Percentiles rank a stretch among this genome's conserved stretches.
Evolutionary conservation across 23 tunicate genomes (phyloP).

Genomic region (Trididemnum nubilum): DNA sequence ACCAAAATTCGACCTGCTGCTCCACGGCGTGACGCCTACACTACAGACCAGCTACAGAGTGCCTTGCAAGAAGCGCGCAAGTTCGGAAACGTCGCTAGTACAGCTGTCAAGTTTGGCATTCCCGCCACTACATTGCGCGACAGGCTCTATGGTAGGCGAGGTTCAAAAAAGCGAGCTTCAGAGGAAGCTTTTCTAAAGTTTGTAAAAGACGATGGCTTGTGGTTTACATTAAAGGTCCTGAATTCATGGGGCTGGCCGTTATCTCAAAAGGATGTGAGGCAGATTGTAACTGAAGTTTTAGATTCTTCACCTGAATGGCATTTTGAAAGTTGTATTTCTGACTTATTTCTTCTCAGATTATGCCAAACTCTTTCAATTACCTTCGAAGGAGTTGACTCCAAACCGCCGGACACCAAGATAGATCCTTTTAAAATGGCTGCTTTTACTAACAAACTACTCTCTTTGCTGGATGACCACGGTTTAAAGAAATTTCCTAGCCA

Average conservation of each 20-base stretch:
- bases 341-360: background rate
- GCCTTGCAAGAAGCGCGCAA: conserved; percentile 31
- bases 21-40: too few relatives aligned
- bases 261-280: background rate
- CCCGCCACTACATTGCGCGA: conserved; percentile 2
- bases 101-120: conserved; percentile 24
- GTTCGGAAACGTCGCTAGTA: background rate
- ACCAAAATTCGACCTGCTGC: too few relatives aligned
- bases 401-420: background rate
- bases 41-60: background rate
- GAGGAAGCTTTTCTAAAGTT: background rate
- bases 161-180: background rate
- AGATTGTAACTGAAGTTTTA: background rate
- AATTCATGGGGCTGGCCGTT: conserved; percentile 19
- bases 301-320: background rate
- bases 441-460: conserved; percentile 34
- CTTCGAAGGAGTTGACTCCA: background rate
- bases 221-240: background rate
- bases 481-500: conserved; percentile 32
- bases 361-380: background rate
- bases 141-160: background rate
- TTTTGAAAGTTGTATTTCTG: background rate
- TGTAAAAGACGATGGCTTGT: background rate
- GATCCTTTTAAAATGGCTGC: conserved; percentile 20
- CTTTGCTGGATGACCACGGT: background rate